phyloP scores from a whole-genome alignment of 2,797 vertebrate species.

The Sphenopsis melanotis region DNA sequence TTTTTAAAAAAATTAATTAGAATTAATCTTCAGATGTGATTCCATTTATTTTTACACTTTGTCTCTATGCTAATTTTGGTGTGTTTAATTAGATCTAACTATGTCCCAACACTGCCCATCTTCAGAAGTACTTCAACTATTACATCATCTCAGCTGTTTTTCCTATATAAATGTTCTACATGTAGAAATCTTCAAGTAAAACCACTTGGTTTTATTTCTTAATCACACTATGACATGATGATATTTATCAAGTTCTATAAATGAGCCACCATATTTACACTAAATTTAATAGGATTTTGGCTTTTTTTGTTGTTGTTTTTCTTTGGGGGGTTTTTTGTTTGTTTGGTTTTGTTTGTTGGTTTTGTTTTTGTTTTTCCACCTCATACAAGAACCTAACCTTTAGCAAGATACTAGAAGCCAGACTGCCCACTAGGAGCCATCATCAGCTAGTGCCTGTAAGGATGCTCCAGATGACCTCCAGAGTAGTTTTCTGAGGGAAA shows the following conservation, averaged over 20 bases:
- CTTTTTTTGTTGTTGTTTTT: fast-evolving
- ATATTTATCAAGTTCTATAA: neutral
- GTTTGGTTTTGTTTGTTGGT: neutral
- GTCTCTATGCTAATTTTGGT: neutral
- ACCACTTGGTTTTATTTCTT: neutral
- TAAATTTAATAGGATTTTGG: neutral
- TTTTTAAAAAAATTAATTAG: neutral
- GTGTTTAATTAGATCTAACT: slow-evolving; percentile 33
- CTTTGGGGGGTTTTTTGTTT: fast-evolving
- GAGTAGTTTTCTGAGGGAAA: neutral
- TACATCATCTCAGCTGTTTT: neutral
- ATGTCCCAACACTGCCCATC: neutral
- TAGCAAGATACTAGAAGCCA: neutral
- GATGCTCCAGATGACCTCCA: neutral
- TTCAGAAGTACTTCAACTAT: neutral
- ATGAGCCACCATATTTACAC: neutral
- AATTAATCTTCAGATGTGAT: neutral
- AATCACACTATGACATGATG: neutral
- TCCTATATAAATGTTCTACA: neutral
- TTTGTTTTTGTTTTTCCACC: neutral
- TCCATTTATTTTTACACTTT: neutral
- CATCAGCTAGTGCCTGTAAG: neutral
- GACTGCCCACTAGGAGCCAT: neutral
- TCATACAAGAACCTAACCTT: neutral
- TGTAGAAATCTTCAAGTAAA: neutral